Conservation (phyloP, 2,888 invertebrate genomes). For the Epirrita christyi region DNA sequence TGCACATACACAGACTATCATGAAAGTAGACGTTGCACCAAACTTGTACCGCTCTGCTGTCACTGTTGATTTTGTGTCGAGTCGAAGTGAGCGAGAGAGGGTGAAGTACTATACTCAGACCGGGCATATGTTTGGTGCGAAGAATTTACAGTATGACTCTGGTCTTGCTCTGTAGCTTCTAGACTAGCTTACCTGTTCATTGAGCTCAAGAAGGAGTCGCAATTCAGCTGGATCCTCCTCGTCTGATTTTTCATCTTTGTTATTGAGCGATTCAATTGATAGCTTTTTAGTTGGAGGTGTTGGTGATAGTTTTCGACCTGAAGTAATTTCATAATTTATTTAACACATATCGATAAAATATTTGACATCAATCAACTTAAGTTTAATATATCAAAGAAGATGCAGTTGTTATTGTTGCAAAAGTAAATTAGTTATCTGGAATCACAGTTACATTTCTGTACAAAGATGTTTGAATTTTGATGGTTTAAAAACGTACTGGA, state of each 20-base stretch:
- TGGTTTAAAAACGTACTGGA: slow-evolving; percentile 61
- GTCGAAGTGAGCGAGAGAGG: too few species aligned
- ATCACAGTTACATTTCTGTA: slow-evolving; percentile 45
- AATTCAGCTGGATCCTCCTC: slow-evolving; percentile 94
- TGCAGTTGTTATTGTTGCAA: slow-evolving; percentile 32
- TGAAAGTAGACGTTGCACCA: neutral
- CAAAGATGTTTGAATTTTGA: slow-evolving; percentile 46
- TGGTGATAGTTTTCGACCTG: slow-evolving; percentile 89
- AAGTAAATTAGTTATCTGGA: slow-evolving; percentile 41
- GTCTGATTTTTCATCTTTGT: slow-evolving; percentile 90
- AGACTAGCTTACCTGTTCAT: slow-evolving; percentile 90
- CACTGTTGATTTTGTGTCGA: too few species aligned
- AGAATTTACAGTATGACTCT: too few species aligned
- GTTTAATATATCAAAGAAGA: slow-evolving; percentile 16
- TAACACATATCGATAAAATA: neutral
- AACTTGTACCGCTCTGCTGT: too few species aligned
- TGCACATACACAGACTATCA: neutral
- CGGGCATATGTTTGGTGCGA: too few species aligned
- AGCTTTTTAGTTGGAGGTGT: slow-evolving; percentile 87
- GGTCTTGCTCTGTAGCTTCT: too few species aligned
- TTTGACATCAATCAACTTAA: slow-evolving; percentile 3
- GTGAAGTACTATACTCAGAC: too few species aligned
- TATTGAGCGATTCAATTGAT: slow-evolving; percentile 86
- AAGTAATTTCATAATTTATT: slow-evolving; percentile 34
- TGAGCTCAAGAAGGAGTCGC: slow-evolving; percentile 93